Conservation (phyloP, 2,113 vertebrate genomes). For the Paracanthobrama guichenoti region DNA sequence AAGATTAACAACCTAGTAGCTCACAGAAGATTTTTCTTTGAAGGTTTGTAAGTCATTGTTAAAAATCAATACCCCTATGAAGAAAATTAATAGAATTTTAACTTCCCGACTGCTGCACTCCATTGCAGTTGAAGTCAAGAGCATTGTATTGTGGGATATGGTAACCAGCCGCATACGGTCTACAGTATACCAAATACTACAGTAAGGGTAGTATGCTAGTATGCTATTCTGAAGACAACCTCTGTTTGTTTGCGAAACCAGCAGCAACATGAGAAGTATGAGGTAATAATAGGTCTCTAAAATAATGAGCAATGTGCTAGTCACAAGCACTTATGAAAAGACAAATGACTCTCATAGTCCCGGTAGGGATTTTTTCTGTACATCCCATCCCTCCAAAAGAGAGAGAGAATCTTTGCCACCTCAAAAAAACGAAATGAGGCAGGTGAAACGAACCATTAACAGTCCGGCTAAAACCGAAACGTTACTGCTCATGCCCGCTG, state of each 20-base stretch:
- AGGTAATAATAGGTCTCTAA: background rate
- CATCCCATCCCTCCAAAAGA: background rate
- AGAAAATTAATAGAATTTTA: background rate
- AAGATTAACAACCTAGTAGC: background rate
- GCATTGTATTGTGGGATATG: background rate
- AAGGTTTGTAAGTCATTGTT: background rate
- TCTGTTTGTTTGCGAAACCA: background rate
- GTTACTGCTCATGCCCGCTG: background rate
- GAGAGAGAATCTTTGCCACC: background rate
- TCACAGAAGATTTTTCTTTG: background rate
- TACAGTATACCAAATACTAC: background rate
- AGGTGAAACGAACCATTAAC: background rate
- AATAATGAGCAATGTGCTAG: conserved; percentile 27
- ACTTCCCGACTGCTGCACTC: background rate
- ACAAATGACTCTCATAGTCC: background rate
- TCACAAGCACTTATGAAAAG: conserved; percentile 37
- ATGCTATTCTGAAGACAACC: background rate
- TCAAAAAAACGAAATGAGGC: background rate
- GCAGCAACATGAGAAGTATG: background rate
- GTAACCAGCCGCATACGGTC: background rate
- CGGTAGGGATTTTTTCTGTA: conserved; percentile 1
- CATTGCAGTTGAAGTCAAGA: background rate
- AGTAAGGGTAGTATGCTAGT: background rate
- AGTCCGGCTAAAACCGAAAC: background rate
- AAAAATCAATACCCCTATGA: background rate